Evolutionary conservation across 2,888 invertebrate genomes (phyloP), one percentile per base, ranked within the genome.

Genomic region (Eilema sororculum): DNA sequence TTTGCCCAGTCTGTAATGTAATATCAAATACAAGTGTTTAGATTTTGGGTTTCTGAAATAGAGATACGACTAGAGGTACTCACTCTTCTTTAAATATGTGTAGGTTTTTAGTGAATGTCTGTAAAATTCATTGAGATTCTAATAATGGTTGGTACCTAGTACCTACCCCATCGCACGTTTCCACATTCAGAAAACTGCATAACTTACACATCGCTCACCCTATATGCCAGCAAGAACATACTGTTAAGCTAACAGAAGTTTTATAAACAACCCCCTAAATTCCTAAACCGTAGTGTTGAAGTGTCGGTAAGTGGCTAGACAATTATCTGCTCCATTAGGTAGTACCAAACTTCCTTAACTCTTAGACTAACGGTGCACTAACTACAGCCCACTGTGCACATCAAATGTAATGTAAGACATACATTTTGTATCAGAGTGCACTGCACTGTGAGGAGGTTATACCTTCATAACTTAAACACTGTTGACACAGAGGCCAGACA

Each of bases 251-350:
- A n/a, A 8, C 4, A 52, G n/a, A 5, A 52, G n/a, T n/a, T 9
- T 46, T n/a, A 52, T 52, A 52, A 5, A 52, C n/a, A 0, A 52
- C 20, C 5, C 20, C n/a, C n/a, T 9, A 52, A 52, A 70, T 78
- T 67, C 70, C 37, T 67, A 52, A 67, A 58, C 28, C 68, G 71
- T 72, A 30, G 73, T 70, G 80, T 72, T 72, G 73, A 74, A 74
- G 46, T 63, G 64, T 57, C 73, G 75, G 65, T 73, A 80, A 80
- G 69, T 76, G 65, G 69, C 72, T 73, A 58, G 64, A 77, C 71
- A 73, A 80, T 80, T 78, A 78, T 71, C 59, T 64, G 73, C 69
- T 20, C 78, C 75, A 77, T 80, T 80, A 73, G 64, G 61, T 78
- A 75, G 57, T 72, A 78, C 73, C 76, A 68, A 76, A 72, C 46